Base-by-base conservation (phyloP, 2,888 invertebrate genomes). In the Opisthograptis luteolata region DNA sequence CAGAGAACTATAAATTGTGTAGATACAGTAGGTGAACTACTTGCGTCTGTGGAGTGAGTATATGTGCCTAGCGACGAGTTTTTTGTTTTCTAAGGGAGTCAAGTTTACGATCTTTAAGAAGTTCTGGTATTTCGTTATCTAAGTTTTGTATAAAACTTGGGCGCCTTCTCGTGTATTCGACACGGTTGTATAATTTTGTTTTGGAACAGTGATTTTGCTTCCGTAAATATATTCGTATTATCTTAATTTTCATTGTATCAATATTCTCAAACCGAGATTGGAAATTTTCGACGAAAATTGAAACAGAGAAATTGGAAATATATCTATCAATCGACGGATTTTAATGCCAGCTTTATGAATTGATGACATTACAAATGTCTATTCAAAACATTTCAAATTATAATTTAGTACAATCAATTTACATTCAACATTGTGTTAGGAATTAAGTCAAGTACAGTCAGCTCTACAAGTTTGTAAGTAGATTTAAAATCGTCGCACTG, bases 1-100 rank as follows among this genome's bases (percentile, higher is more conserved):
- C 31, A 46, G 42, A 39, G 17, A 51, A 46, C 48, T 46, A 46
- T 37, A 43, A 51, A 60, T 39, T 31, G 35, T 37, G 15, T 31
- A 28, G 37, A 43, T 17, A 24, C 8, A 28, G 22, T 15, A 30
- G 19, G 31, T 1, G 12, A 47, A 35, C 39, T 27, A 10, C 14
- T 15, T 27, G 7, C 24, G 24, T n/a, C n/a, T n/a, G 15, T 35
- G 22, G 8, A 31, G 15, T 6, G 2, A 2, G 24, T 46, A 20
- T 40, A 32, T 42, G 17, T 48, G 30, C 37, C 30, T 42, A 15
- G 15, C 17, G 31, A 17, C 36, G 19, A 43, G 27, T 43, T 42
- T n/a, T 43, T 27, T 43, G 49, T 37, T 37, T 37, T 49, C 43
- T 17, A 48, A 25, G 17, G 42, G 19, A 40, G 50, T 34, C 14